Conservation (phyloP, 2,113 vertebrate genomes). For the Campylomormyrus tamandua region DNA sequence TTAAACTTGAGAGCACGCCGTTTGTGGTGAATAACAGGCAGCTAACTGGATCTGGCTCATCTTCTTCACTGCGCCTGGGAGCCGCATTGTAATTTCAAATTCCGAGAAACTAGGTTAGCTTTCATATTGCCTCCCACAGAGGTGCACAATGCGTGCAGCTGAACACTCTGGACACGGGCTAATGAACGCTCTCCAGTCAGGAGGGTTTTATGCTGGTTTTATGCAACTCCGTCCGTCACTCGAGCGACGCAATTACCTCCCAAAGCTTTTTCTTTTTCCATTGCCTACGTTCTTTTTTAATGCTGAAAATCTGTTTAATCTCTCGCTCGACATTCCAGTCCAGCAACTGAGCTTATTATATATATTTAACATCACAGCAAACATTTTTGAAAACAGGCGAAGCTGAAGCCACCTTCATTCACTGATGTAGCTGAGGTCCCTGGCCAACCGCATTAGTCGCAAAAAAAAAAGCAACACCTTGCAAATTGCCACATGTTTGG, state of each 20-base stretch:
- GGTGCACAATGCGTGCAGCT: neutral
- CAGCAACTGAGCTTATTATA: neutral
- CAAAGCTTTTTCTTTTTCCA: slow-evolving; percentile 3
- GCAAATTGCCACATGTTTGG: neutral
- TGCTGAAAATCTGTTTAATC: neutral
- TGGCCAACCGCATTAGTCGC: neutral
- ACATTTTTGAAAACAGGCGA: neutral
- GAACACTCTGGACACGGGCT: slow-evolving; percentile 24
- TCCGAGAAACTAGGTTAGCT: slow-evolving; percentile 37
- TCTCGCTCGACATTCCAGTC: neutral
- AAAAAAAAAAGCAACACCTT: too few relatives aligned
- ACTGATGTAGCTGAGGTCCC: neutral
- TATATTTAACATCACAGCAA: neutral
- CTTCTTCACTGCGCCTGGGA: neutral
- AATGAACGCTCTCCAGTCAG: slow-evolving; percentile 24
- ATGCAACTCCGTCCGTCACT: neutral
- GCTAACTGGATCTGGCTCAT: slow-evolving; percentile 1
- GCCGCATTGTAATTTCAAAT: slow-evolving; percentile 8
- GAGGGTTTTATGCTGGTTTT: slow-evolving; percentile 6
- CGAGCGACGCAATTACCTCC: neutral
- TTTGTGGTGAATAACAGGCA: neutral
- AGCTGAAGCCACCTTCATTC: neutral
- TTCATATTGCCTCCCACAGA: slow-evolving; percentile 25
- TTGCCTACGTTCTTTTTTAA: neutral
- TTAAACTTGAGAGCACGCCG: neutral